These are phyloP conservation scores for Chondrosia reniformis DNA, from an alignment of 37 sponge, comb jelly and placozoan species.

Conservation along the genomic window DNA sequence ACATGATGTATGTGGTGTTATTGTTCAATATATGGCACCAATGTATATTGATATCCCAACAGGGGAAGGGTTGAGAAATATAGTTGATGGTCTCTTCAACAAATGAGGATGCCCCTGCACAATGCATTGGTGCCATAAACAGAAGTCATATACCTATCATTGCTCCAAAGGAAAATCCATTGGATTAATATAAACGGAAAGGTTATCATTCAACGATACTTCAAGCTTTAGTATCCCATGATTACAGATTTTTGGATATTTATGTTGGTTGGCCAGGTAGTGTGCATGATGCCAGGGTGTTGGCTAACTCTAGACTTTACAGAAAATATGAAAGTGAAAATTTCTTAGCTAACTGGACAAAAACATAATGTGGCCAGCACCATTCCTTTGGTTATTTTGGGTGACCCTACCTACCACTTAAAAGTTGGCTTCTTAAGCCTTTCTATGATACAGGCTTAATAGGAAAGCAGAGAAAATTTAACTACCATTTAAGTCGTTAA, in stretches of 20 bases:
- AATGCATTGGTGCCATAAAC: constrained; percentile 22
- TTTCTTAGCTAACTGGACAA: neutral
- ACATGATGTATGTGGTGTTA: neutral
- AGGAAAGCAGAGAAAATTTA: constrained; percentile 1
- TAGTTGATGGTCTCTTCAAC: neutral
- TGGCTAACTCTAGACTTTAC: constrained; percentile 5
- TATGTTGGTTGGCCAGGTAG: constrained; percentile 26
- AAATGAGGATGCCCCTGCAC: constrained; percentile 7
- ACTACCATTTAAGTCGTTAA: constrained; percentile 9
- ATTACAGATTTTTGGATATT: constrained; percentile 8
- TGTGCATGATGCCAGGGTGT: constrained; percentile 27
- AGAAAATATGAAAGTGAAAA: neutral
- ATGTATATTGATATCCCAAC: constrained; percentile 8
- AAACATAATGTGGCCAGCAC: neutral
- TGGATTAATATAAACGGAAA: constrained; percentile 20
- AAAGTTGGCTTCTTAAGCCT: constrained; percentile 12
- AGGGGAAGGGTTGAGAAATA: neutral
- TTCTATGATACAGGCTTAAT: constrained; percentile 10
- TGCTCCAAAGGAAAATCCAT: neutral
- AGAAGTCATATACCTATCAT: constrained; percentile 8
- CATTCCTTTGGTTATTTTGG: constrained; percentile 29
- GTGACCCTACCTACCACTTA: constrained; percentile 50
- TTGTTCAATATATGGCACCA: neutral
- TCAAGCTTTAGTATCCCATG: constrained; percentile 20
- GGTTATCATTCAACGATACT: constrained; percentile 7